Conservation (phyloP, 2,113 vertebrate genomes). For the Crotalus horridus region DNA sequence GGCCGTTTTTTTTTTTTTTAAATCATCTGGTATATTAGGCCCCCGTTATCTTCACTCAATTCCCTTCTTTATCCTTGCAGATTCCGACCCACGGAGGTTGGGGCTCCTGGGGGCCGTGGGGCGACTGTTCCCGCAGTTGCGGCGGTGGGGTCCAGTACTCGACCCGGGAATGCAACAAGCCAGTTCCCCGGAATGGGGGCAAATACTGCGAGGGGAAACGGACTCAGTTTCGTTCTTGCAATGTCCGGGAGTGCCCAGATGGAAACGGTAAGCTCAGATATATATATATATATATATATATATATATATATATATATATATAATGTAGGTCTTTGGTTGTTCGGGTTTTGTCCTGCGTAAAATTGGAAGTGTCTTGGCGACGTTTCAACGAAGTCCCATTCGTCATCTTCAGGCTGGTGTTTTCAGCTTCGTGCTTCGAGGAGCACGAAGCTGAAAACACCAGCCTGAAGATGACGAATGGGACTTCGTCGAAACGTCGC, state of each 20-base stretch:
- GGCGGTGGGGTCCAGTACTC: slow-evolving; percentile 69
- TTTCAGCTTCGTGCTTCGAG: no score
- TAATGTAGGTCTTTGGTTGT: no score
- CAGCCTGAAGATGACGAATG: no score
- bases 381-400: no score
- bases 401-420: no score
- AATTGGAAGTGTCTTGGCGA: no score
- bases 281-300: no score
- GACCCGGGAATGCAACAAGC: slow-evolving; percentile 60
- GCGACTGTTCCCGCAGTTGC: slow-evolving; percentile 67
- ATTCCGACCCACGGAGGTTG: slow-evolving; percentile 63
- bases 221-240: slow-evolving; percentile 69
- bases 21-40: neutral
- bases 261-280: slow-evolving; percentile 58
- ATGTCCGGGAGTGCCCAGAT: slow-evolving; percentile 43
- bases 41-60: neutral
- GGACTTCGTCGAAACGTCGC: no score
- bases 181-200: slow-evolving; percentile 62
- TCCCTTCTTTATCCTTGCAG: slow-evolving; percentile 29
- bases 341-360: no score
- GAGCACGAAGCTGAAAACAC: no score
- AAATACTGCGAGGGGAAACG: slow-evolving; percentile 69
- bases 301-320: no score
- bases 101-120: slow-evolving; percentile 68
- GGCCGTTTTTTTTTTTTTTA: no score